Evolutionary conservation across 2,888 invertebrate genomes (phyloP), one percentile per base, ranked within the genome.

Genomic region (Cartodere bifasciata): DNA sequence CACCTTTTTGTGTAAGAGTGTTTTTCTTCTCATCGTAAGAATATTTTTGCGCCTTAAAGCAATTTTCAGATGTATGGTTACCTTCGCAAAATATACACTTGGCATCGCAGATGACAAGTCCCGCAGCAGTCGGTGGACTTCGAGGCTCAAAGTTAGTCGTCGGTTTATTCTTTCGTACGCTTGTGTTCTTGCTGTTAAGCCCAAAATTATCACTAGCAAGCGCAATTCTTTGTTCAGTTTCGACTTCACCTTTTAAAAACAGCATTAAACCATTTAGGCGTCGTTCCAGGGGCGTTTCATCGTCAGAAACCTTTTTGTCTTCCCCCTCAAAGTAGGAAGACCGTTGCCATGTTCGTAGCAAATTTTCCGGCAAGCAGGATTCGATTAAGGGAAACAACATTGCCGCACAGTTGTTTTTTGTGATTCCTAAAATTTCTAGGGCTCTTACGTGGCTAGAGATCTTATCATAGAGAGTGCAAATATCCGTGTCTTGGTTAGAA

Each of bases 321-420:
- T 27, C 15, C 13, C 16, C 16, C 15, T 14, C 12, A 9, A 16
- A 28, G 16, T 4, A 14, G 3, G 29, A 4, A 13, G 38, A 32
- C 13, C 40, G 17, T 29, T 42, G 40, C 49, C 48, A 52, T 9
- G 41, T 40, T 20, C 44, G 12, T 13, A 50, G 30, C 4, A 46
- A 29, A 4, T 45, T 44, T 9, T 44, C 39, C 2, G 49, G 52
- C 7, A 52, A 31, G 31, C 42, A 39, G 2, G 48, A 50, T 30
- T 52, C 51, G 11, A 51, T 47, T 3, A 52, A 34, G 3, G 51
- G 53, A 34, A 44, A 50, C 5, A 50, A 31, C 40, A 48, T 47
- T 2, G 47, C 43, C 5, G 44, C 40, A 35, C 39, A 50, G 35
- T 45, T 50, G 10, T 49, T 46, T 2, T 41, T 32, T 7, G 45